Evolutionary conservation across 2,888 invertebrate genomes (phyloP), one percentile per base, ranked within the genome.

Genomic region (Apodemia mormo): DNA sequence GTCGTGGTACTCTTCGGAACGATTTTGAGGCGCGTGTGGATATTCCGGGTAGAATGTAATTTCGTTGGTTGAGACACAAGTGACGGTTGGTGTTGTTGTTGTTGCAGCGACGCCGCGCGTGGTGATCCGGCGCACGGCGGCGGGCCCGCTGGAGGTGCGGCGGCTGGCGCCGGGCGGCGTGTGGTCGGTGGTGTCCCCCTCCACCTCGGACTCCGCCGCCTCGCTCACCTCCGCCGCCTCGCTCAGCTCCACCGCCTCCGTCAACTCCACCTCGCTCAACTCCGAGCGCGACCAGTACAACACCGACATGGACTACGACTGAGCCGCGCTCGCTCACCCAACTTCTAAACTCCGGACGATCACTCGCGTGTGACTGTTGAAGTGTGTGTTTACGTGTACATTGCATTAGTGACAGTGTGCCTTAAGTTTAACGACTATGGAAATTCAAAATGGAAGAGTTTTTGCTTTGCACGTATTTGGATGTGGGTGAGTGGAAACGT

Each of bases 221-320:
- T 22, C 67, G 45, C 12, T 54, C 58, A 22, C 43, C 71, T 68
- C 69, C 65, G 54, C 69, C 30, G 37, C 68, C 49, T 22, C 66
- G 67, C 9, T 54, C 58, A 22, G 43, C 54, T 77, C 79, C 49
- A 73, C 76, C 43, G 22, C 77, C 80, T 56, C 80, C 82, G 77
- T 75, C 81, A 79, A 79, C 79, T 76, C 79, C 78, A 43, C 75
- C 79, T 40, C 72, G 73, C 71, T 76, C 75, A 72, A 74, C 74
- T 70, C 81, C 73, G 85, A 83, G 75, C 81, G 80, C 67, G 85
- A 86, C n/a, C 61, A 64, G 76, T 89, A 89, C 83, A 89, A 92
- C 82, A 92, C 92, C 88, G 93, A 93, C 83, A 88, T 93, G 68
- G 94, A 94, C 81, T 93, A 82, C 80, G 92, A 92, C 76, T 92